These are phyloP conservation scores for Calliopum simillimum DNA, from an alignment of 2,888 invertebrate species.

Conservation along the genomic window DNA sequence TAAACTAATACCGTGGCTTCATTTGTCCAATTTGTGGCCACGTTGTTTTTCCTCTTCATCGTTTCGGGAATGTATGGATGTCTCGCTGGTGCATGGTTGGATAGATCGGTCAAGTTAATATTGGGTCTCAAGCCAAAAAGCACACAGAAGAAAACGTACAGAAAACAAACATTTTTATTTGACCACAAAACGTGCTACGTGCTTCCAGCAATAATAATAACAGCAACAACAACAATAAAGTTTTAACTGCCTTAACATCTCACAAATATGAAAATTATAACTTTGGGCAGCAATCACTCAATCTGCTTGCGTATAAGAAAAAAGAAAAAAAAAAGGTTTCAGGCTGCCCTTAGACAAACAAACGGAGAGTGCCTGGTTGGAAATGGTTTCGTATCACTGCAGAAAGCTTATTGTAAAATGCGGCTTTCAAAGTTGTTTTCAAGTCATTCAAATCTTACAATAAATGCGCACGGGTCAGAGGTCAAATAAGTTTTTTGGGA, in stretches of 20 bases:
- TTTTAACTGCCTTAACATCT: slow-evolving; percentile 44
- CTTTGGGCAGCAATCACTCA: slow-evolving; percentile 67
- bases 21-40: slow-evolving; percentile 52
- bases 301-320: slow-evolving; percentile 58
- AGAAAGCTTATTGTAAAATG: no score
- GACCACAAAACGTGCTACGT: slow-evolving; percentile 50
- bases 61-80: background rate
- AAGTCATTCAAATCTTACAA: no score
- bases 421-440: no score
- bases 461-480: no score
- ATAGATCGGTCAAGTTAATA: background rate
- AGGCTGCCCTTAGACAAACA: no score
- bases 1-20: slow-evolving; percentile 52
- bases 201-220: slow-evolving; percentile 31
- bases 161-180: slow-evolving; percentile 53
- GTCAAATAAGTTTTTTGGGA: no score
- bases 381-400: no score
- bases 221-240: slow-evolving; percentile 15
- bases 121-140: background rate
- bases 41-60: slow-evolving; percentile 38
- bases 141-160: background rate
- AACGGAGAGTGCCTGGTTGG: no score
- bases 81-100: background rate
- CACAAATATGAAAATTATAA: slow-evolving; percentile 67
- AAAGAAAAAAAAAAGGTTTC: slow-evolving; percentile 8